Evolutionary conservation across 2,113 vertebrate genomes (phyloP).

Genomic region (Plecotus auritus): DNA sequence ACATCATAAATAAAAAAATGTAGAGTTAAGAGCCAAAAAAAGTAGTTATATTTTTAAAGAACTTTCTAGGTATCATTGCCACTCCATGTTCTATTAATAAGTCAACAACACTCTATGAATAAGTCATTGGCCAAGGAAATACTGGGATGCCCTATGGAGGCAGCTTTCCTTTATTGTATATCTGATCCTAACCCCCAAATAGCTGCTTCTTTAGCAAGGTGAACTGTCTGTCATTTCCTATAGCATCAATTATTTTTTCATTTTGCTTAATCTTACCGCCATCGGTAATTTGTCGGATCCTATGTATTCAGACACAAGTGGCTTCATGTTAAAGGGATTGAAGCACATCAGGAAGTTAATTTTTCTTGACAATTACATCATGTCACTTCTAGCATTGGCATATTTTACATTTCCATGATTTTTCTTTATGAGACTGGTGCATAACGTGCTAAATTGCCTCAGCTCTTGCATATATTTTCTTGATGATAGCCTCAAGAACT

Average conservation of each 20-base stretch:
- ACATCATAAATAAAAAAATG: background rate
- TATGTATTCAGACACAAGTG: slow-evolving; percentile 36
- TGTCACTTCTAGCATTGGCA: slow-evolving; percentile 33
- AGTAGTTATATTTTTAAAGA: background rate
- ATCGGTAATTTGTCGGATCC: background rate
- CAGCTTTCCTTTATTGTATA: background rate
- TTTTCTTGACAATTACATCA: slow-evolving; percentile 51
- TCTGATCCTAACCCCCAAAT: background rate
- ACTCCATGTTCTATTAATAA: background rate
- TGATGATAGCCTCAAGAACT: slow-evolving; percentile 74
- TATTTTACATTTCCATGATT: slow-evolving; percentile 69
- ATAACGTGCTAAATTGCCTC: slow-evolving; percentile 63
- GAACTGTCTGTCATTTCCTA: slow-evolving; percentile 29
- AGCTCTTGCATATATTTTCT: slow-evolving; percentile 72
- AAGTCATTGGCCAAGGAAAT: background rate
- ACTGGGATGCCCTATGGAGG: background rate
- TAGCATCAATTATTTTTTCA: slow-evolving; percentile 37
- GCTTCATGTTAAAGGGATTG: slow-evolving; percentile 5
- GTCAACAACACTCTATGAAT: background rate
- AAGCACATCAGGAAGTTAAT: background rate
- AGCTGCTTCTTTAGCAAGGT: background rate
- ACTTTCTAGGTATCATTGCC: background rate
- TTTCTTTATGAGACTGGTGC: slow-evolving; percentile 70
- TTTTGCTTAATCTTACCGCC: background rate
- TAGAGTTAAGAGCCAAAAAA: background rate